Percentiles rank a stretch among this genome's conserved stretches.
phyloP scores from a whole-genome alignment of 2,113 vertebrate species.

The Irena cyanogastra region DNA sequence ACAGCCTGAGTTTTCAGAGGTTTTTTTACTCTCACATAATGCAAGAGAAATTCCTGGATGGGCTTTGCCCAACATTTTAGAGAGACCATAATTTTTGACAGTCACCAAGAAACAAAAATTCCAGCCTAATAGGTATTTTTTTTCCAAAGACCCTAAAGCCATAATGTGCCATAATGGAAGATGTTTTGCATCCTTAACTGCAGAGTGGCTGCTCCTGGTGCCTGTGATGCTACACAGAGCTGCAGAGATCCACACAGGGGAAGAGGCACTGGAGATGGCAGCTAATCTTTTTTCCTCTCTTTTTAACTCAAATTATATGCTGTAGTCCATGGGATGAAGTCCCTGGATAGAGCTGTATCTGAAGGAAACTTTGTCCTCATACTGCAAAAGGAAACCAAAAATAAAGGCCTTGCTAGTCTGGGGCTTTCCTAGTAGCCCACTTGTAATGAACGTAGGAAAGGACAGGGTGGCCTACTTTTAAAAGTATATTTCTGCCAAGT shows the following conservation, averaged over 20 bases:
- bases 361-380: constrained; percentile 54
- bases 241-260: background rate
- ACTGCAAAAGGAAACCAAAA: constrained; percentile 50
- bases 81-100: background rate
- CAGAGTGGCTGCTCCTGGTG: background rate
- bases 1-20: background rate
- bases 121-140: background rate
- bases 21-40: background rate
- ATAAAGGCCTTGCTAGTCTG: constrained; percentile 44
- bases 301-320: constrained; percentile 38
- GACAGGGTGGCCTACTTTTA: constrained; percentile 75
- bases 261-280: background rate
- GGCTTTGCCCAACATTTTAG: background rate
- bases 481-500: constrained; percentile 67
- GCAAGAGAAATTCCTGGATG: background rate
- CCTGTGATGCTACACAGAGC: background rate
- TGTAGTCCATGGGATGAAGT: constrained; percentile 12
- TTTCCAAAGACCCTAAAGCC: background rate
- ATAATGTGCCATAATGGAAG: background rate
- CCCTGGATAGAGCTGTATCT: constrained; percentile 28
- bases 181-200: background rate
- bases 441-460: constrained; percentile 58
- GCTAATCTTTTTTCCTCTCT: background rate
- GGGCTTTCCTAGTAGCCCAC: constrained; percentile 45
- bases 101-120: background rate